These are phyloP conservation scores for Helicorthomorpha holstii DNA, from an alignment of 1,140 invertebrate genomes.

Conservation along the genomic window DNA sequence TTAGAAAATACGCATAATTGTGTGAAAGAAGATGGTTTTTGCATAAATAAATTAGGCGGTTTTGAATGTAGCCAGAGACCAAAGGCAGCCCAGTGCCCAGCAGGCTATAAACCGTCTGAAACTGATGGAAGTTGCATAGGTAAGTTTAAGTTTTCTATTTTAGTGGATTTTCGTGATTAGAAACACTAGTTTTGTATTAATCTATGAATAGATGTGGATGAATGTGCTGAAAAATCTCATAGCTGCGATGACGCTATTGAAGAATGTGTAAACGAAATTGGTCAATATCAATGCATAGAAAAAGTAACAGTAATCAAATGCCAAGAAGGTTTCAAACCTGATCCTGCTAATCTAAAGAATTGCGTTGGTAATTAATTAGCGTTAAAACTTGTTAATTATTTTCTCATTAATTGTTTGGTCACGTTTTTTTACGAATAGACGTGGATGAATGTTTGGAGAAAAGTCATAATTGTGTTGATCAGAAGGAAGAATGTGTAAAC, in stretches of 20 bases:
- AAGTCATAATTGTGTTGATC: slow-evolving; percentile 33
- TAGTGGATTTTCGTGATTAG: not conserved
- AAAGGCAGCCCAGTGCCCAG: not conserved
- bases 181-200: not conserved
- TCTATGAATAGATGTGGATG: slow-evolving; percentile 35
- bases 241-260: slow-evolving; percentile 18
- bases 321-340: not conserved
- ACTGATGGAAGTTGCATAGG: not conserved
- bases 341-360: not conserved
- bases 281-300: slow-evolving; percentile 24
- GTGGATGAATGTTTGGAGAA: slow-evolving; percentile 49
- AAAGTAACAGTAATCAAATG: slow-evolving; percentile 8
- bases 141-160: not conserved
- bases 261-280: slow-evolving; percentile 23
- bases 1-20: slow-evolving; percentile 37
- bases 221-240: slow-evolving; percentile 29
- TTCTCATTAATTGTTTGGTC: not conserved
- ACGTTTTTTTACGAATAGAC: slow-evolving; percentile 24
- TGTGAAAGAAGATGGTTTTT: slow-evolving; percentile 39
- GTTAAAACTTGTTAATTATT: not conserved
- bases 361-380: not conserved
- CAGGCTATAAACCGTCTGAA: not conserved
- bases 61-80: slow-evolving; percentile 17
- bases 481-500: slow-evolving; percentile 33
- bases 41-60: slow-evolving; percentile 47